Evolutionary conservation across 1,140 invertebrate genomes (phyloP).

Genomic region (Anagrus nilaparvatae): DNA sequence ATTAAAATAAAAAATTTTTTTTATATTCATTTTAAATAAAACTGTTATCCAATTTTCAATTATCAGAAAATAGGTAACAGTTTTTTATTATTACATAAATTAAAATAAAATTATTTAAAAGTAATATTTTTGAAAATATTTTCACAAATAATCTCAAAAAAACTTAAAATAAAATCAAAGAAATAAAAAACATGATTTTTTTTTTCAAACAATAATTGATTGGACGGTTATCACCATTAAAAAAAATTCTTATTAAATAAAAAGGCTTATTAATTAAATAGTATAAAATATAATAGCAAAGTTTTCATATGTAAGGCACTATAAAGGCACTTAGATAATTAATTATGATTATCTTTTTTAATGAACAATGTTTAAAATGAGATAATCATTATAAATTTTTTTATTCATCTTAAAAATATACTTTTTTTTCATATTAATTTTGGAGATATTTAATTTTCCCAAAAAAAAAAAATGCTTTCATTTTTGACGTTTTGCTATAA

Average conservation of each 20-base stretch:
- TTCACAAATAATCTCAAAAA: conserved; percentile 5
- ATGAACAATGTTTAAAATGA: background rate
- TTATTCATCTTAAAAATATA: background rate
- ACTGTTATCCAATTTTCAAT: conserved; percentile 12
- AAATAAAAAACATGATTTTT: conserved; percentile 24
- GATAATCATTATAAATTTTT: background rate
- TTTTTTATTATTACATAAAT: background rate
- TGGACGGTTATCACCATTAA: conserved; percentile 39
- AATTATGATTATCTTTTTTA: background rate
- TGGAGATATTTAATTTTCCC: too few species aligned
- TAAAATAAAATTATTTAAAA: background rate
- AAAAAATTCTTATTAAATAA: too few species aligned
- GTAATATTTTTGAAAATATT: conserved; percentile 4
- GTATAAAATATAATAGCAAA: conserved; percentile 15
- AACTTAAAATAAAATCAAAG: too few species aligned
- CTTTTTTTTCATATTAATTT: too few species aligned
- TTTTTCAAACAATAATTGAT: conserved; percentile 31
- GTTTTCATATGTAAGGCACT: conserved; percentile 18
- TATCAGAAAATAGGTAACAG: conserved; percentile 12
- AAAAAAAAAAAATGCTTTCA: too few species aligned
- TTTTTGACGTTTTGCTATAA: too few species aligned
- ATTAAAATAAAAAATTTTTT: conserved; percentile 16
- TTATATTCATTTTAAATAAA: conserved; percentile 12
- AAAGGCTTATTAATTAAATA: conserved; percentile 21
- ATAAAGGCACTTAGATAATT: background rate